phyloP scores from a whole-genome alignment of 2,797 vertebrate genomes.

The Schizothorax lantsangensis region DNA sequence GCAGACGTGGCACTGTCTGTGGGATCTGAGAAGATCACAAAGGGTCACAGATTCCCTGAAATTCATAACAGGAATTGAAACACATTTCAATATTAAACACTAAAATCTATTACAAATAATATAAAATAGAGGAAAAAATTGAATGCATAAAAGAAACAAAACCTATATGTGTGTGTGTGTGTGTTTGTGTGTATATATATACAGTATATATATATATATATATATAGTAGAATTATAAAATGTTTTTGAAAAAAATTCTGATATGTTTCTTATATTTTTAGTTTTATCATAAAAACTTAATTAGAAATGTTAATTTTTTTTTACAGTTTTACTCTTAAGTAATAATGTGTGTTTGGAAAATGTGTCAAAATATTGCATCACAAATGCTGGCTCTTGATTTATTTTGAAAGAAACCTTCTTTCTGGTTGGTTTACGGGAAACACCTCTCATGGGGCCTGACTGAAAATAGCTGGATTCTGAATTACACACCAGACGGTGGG shows the following conservation, averaged over 20 bases:
- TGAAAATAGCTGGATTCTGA: conserved; percentile 56
- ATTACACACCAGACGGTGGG: conserved; percentile 64
- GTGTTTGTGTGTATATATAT: too few relatives aligned
- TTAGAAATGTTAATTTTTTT: neutral
- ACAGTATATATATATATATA: too few relatives aligned
- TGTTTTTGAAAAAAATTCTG: too few relatives aligned
- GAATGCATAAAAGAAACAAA: neutral
- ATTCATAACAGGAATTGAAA: neutral
- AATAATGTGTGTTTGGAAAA: neutral
- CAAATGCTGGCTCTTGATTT: conserved; percentile 19
- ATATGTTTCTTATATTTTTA: neutral
- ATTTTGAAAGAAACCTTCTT: conserved; percentile 42
- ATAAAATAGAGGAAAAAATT: neutral
- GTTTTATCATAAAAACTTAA: neutral
- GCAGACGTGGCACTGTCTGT: conserved; percentile 75
- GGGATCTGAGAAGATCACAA: conserved; percentile 53
- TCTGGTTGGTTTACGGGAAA: conserved; percentile 46
- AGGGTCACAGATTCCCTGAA: conserved; percentile 49
- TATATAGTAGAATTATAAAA: too few relatives aligned
- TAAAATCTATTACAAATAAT: neutral
- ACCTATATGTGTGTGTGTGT: neutral
- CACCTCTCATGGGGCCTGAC: conserved; percentile 43
- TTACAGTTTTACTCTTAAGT: neutral
- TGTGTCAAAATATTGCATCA: conserved; percentile 43
- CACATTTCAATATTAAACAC: neutral